These are phyloP conservation scores for cattle (Bos taurus) DNA, from an alignment of 2,113 vertebrate genomes.

Conservation along the genomic window DNA sequence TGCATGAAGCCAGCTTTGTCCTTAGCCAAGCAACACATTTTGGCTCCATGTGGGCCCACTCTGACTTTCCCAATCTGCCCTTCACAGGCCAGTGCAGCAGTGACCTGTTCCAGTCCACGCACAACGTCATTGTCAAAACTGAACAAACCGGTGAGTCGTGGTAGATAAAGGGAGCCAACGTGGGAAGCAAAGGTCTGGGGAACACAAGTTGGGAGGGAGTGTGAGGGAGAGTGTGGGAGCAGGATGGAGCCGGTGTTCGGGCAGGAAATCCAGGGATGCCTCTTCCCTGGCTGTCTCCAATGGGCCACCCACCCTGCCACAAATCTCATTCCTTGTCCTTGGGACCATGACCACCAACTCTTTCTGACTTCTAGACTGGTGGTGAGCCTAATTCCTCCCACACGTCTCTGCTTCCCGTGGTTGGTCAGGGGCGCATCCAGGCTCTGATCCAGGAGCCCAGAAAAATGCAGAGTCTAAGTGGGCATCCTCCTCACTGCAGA, in stretches of 20 bases:
- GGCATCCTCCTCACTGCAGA: background rate
- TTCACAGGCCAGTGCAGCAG: conserved; percentile 84
- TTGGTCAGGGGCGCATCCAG: background rate
- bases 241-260: background rate
- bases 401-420: background rate
- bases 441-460: background rate
- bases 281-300: background rate
- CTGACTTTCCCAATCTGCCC: conserved; percentile 47
- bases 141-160: conserved; percentile 83
- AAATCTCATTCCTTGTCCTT: background rate
- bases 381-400: background rate
- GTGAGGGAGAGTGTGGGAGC: background rate
- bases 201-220: background rate
- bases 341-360: background rate
- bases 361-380: background rate
- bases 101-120: conserved; percentile 82
- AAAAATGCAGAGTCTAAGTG: background rate
- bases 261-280: background rate
- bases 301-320: background rate
- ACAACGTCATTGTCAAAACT: conserved; percentile 87
- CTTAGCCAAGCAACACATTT: background rate
- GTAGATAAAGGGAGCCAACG: background rate
- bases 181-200: background rate
- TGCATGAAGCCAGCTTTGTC: background rate
- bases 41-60: background rate